Base-by-base conservation (phyloP, 2,113 vertebrate species). In the Platichthys flesus region DNA sequence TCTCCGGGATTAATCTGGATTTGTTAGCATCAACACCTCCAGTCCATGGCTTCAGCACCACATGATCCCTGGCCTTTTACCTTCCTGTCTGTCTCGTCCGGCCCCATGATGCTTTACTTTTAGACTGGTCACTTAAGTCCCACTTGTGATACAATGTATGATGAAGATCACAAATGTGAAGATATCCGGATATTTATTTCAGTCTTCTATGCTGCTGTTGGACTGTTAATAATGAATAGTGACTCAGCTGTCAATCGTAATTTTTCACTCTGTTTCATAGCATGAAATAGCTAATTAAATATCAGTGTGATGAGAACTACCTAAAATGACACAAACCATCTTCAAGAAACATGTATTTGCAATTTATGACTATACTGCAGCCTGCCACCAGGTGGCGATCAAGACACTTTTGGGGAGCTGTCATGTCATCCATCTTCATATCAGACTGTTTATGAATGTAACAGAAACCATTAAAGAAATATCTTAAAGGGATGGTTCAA, bases 1-100 rank as follows among this genome's bases (percentile, higher is more conserved):
- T 89, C 85, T 78, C 47, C 56, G 2, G 85, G 91, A 84, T 85
- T 70, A 84, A 78, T 91, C 82, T 21, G 66, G 26, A 82, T 83
- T 65, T 76, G 84, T 89, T 67, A 84, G 76, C 69, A 49, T 91
- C 81, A 88, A 78, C 81, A 67, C 78, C 59, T 76, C 69, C 51
- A 9, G 18, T 52, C 51, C 20, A 20, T 20, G 20, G 51, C 51
- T 52, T n/a, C 20, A 37, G 37, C 81, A 42, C 76, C 37, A 60
- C 81, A 83, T 56, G 77, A 76, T 71, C 59, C 24, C 51, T n/a
- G 47, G 51, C 63, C 71, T 79, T 63, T 49, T 15, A 49, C 45
- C 45, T 49, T 7, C 16, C 45, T 16, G 45, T 49, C 45, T 49
- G 14, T 49, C 13, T 49, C 13, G 14, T 49, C 45, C 35, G 18